Evolutionary conservation across 2,113 vertebrate genomes (phyloP), one percentile per base, ranked within the genome.

Genomic region (Chaetodon auriga): DNA sequence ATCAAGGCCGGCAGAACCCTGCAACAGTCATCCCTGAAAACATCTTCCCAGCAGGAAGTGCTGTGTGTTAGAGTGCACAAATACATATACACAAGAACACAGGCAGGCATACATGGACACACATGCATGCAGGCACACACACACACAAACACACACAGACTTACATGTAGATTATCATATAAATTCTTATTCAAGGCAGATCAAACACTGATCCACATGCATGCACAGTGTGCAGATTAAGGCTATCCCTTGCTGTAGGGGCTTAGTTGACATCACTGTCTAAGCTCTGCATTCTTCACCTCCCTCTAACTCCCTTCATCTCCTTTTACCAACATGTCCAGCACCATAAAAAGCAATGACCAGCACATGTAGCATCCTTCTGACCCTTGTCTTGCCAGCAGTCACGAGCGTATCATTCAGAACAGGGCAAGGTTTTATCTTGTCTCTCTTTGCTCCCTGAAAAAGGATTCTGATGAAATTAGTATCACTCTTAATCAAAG

Each of bases 301-400:
- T 81, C 43, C 76, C 78, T 80, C 48, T 53, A 12, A 30, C 64
- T 80, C 58, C 57, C 87, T 91, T 90, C 81, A 87, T 89, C 82
- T 86, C n/a, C 23, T 80, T 65, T 77, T 65, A 66, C 68, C 66
- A 81, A 71, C 64, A 58, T 53, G 73, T 85, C 43, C 72, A 84
- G 53, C 75, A 89, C 87, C 93, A 93, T 94, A 93, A 90, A 93
- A 90, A 89, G 90, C 73, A 88, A 89, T 25, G 75, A 64, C 65
- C 71, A 68, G 76, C 43, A 69, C 46, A 78, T 53, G 60, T 69
- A 55, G 46, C 49, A 36, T 41, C 45, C n/a, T 62, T 74, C 61
- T 66, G 49, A 83, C 53, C 63, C 30, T 7, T 43, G 64, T 74
- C 61, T 48, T 41, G 60, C 73, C 21, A 68, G 74, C 16, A 68